Percentiles rank a stretch among this genome's conserved stretches.
Conservation (phyloP, 1,140 invertebrate genomes). For the Diachasmimorpha longicaudata region DNA sequence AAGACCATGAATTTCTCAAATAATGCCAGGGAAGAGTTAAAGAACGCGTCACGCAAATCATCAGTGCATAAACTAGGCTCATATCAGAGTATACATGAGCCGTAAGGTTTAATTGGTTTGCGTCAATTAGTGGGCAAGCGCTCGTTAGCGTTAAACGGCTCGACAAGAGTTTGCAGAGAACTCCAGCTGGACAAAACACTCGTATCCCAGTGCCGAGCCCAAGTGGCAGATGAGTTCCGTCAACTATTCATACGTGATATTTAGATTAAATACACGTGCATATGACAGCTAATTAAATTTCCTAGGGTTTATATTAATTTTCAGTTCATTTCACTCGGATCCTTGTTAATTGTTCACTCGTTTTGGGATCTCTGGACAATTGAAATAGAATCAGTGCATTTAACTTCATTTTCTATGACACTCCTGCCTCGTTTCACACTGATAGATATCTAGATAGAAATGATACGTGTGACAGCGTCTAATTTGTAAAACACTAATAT, state of each 20-base stretch:
- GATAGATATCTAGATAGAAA: no score
- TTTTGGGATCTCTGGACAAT: no score
- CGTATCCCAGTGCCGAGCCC: not conserved
- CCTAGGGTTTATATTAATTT: not conserved
- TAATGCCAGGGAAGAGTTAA: not conserved
- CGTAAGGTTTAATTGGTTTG: conserved; percentile 37
- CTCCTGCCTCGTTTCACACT: no score
- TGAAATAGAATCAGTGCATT: no score
- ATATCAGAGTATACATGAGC: not conserved
- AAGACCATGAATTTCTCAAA: not conserved
- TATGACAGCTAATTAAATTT: not conserved
- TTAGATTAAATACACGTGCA: not conserved
- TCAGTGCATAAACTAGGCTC: conserved; percentile 13
- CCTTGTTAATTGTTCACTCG: no score
- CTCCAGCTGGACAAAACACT: conserved; percentile 13
- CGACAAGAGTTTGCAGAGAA: not conserved
- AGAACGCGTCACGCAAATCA: conserved; percentile 27
- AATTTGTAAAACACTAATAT: no score
- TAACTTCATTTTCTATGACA: no score
- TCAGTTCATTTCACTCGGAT: no score
- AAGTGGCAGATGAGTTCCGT: not conserved
- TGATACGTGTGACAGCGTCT: no score
- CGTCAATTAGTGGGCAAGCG: conserved; percentile 42
- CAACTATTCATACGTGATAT: not conserved
- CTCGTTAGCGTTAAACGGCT: conserved; percentile 45